A percentile compares a stretch with the other conserved stretches of the same genome.
Conservation (phyloP, 2,113 vertebrate species). For the Pterocles burchelli region DNA sequence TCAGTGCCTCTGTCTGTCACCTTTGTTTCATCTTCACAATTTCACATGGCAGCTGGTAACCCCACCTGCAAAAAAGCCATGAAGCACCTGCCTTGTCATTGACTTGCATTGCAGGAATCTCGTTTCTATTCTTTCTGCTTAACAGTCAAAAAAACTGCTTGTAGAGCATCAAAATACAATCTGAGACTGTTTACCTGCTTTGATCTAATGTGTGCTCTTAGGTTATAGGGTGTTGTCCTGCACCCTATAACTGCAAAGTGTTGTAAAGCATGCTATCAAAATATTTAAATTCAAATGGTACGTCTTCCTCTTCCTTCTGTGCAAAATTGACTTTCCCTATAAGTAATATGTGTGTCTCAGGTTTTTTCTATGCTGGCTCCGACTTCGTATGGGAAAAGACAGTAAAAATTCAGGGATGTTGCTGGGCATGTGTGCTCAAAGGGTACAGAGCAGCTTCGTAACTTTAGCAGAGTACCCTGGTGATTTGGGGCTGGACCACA, state of each 20-base stretch:
- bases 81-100: not conserved
- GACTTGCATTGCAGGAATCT: not conserved
- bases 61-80: not conserved
- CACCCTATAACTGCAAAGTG: not conserved
- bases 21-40: not conserved
- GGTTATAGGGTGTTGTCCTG: not conserved
- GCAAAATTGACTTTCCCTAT: not conserved
- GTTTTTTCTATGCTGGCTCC: not conserved
- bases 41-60: not conserved
- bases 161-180: not conserved
- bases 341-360: accelerated
- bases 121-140: not conserved
- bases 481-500: not conserved
- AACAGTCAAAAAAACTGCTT: not conserved
- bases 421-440: not conserved
- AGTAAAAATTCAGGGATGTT: not conserved
- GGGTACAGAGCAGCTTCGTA: not conserved
- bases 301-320: not conserved
- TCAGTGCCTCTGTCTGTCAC: accelerated
- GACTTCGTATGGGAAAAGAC: not conserved
- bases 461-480: not conserved
- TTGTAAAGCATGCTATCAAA: not conserved
- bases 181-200: not conserved
- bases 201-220: accelerated
- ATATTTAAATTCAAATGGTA: not conserved